These are phyloP conservation scores for Palaemon carinicauda DNA, from an alignment of 1,140 invertebrate species.

Conservation along the genomic window DNA sequence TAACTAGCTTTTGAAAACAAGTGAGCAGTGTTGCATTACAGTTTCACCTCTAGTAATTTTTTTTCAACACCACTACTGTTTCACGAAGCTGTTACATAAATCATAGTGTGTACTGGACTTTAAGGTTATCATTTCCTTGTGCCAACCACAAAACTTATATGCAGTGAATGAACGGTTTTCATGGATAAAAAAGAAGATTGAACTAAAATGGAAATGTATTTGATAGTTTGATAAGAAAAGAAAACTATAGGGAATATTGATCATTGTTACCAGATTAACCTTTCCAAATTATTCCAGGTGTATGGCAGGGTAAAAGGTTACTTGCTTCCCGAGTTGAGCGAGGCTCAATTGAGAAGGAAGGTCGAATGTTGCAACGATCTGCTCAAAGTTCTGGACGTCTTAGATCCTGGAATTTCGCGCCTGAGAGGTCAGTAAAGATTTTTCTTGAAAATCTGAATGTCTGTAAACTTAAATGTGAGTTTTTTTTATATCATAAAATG, in stretches of 20 bases:
- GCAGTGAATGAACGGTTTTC: too few relatives aligned
- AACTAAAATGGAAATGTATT: not conserved
- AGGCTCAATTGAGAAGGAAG: constrained; percentile 29
- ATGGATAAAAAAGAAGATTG: not conserved
- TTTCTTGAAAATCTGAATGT: not conserved
- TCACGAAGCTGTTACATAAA: too few relatives aligned
- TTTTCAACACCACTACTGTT: too few relatives aligned
- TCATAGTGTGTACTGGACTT: too few relatives aligned
- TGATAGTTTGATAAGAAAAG: not conserved
- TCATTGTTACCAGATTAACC: not conserved
- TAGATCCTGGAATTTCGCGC: constrained; percentile 35
- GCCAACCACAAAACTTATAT: too few relatives aligned
- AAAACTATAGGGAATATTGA: not conserved
- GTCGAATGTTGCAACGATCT: constrained; percentile 36
- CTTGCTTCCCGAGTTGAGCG: constrained; percentile 4
- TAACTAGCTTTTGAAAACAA: too few relatives aligned
- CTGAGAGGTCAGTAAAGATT: constrained; percentile 23
- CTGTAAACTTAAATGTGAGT: too few relatives aligned
- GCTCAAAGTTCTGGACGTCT: constrained; percentile 27
- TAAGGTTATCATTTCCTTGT: too few relatives aligned
- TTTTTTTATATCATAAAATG: too few relatives aligned
- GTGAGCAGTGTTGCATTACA: too few relatives aligned
- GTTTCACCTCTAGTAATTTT: too few relatives aligned
- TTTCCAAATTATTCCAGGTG: not conserved
- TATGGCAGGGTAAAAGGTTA: constrained; percentile 18